Base-by-base conservation (phyloP, 2,113 vertebrate genomes). In the Myxocyprinus asiaticus region DNA sequence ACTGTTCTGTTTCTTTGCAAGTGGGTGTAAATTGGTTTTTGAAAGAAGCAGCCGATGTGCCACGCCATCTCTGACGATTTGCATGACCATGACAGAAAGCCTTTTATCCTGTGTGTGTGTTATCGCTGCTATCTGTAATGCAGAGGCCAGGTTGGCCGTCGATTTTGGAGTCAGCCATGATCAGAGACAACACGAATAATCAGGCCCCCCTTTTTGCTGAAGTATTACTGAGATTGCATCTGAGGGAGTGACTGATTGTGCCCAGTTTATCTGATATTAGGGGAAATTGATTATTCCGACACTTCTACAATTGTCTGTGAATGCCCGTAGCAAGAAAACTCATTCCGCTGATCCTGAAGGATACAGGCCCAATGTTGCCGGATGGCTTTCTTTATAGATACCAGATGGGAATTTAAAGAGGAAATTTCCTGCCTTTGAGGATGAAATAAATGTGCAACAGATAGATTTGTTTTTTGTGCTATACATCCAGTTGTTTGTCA, bases 331-430 rank as follows among this genome's bases (percentile, higher is more conserved):
- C 84, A 82, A 89, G 84, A 91, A 91, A 91, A 89, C 82, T 87
- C 86, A 88, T 91, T 90, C 86, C 68, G n/a, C 82, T 85, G 87
- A 92, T 91, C 84, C 81, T 76, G 87, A 89, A 88, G 89, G 88
- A 88, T 80, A 82, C 81, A 63, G n/a, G 58, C 53, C 79, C 87
- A 83, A 84, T 79, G 76, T 62, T 66, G 75, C 80, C 80, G 58
- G 71, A 81, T 77, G 84, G 82, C 81, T 86, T 85, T 84, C 82
- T 9, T 15, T 44, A 80, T 81, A 11, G 11, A 80, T 85, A 85
- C 17, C 73, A 76, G 43, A 80, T 75, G 81, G 59, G 85, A 88
- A 86, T 87, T 87, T 86, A 86, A 83, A 89, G 75, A 76, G 76
- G 43, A 78, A 59, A 83, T 76, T 70, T 58, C 53, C 65, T 17